phyloP scores from a whole-genome alignment of 2,113 vertebrate species.

The Dicentrarchus labrax region DNA sequence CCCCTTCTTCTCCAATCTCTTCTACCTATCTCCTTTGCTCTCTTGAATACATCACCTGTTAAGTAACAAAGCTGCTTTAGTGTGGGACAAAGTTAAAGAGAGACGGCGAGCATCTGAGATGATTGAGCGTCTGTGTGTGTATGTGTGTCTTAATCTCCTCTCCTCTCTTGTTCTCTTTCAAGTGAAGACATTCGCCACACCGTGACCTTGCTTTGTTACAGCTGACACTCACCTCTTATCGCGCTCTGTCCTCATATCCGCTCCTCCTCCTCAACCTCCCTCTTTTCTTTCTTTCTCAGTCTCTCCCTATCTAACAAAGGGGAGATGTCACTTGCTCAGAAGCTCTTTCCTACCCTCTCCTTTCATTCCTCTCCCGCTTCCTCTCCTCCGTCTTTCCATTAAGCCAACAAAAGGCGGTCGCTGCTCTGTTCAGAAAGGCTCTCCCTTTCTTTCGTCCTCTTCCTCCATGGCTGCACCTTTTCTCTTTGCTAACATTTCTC shows the following conservation, averaged over 20 bases:
- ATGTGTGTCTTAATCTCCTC: slow-evolving; percentile 66
- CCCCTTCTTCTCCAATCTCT: slow-evolving; percentile 2
- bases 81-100: slow-evolving; percentile 36
- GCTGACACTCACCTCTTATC: slow-evolving; percentile 81
- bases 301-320: slow-evolving; percentile 74
- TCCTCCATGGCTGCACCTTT: slow-evolving; percentile 68
- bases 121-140: slow-evolving; percentile 26
- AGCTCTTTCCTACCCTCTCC: slow-evolving; percentile 63
- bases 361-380: slow-evolving; percentile 66
- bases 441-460: slow-evolving; percentile 32
- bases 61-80: slow-evolving; percentile 39
- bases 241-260: slow-evolving; percentile 66
- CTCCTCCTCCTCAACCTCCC: slow-evolving; percentile 67
- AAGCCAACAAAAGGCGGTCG: slow-evolving; percentile 74
- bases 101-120: slow-evolving; percentile 20
- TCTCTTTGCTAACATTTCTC: slow-evolving; percentile 27
- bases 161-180: slow-evolving; percentile 74
- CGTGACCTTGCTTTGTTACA: slow-evolving; percentile 82
- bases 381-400: slow-evolving; percentile 77
- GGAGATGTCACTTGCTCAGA: slow-evolving; percentile 63
- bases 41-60: slow-evolving; percentile 19
- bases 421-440: slow-evolving; percentile 50
- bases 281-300: slow-evolving; percentile 45
- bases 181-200: slow-evolving; percentile 76
- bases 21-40: neutral